Evolutionary conservation across 2,888 invertebrate genomes (phyloP), one percentile per base, ranked within the genome.

Genomic region (Nesidiocoris tenuis): DNA sequence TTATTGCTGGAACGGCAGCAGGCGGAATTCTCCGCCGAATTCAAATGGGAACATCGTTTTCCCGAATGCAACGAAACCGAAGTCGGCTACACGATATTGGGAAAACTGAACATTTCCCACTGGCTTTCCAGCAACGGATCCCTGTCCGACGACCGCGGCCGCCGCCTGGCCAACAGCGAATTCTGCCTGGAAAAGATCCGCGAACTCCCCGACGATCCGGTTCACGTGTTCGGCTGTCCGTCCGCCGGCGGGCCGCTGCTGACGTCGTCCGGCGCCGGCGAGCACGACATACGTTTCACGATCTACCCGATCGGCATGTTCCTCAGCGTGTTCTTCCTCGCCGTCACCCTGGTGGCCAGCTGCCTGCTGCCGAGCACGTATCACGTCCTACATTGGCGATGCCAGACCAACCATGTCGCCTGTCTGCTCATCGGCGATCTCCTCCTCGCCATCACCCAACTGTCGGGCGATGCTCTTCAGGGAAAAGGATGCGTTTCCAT

Each of bases 301-400:
- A 84, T 94, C 80, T 92, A 93, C 83, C 91, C 93, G 77, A 88
- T 90, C 76, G 91, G 91, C 77, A 86, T 94, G 82, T 89, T 93
- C 76, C 87, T 94, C 81, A 93, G 93, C 81, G 92, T 91, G 1
- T 87, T 91, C 78, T 94, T 94, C 86, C 86, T 94, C 83, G 90
- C 90, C 57, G 91, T 92, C 18, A 94, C 94, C 71, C 85, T 94
- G 82, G 90, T 89, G 63, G 91, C 93, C 12, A 91, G 93, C 18
- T 91, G 90, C 82, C 86, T 93, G 80, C 86, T 93, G 83, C 93
- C 93, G 71, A 90, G 91, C 80, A 91, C 92, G 81, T 91, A 92
- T 85, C 94, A 93, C 85, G 92, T 92, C 79, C 87, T 94, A 81
- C 94, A 94, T 84, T 94, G 94, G 92, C 88, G 92, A 82, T 94